Conservation (phyloP, 2,797 vertebrate genomes). For the Anomalospiza imberbis region DNA sequence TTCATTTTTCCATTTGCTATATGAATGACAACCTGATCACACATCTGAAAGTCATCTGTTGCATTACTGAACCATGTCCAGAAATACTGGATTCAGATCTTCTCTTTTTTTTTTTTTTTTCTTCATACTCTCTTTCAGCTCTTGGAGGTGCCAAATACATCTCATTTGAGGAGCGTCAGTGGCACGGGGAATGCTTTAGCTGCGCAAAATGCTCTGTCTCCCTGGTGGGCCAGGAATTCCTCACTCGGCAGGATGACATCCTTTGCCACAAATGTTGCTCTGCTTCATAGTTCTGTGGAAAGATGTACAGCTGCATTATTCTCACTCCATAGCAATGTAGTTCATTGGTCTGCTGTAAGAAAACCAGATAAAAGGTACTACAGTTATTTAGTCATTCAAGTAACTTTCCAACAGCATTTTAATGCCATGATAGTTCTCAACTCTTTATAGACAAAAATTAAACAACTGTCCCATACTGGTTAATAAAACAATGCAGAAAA, state of each 20-base stretch:
- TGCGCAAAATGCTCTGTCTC: slow-evolving; percentile 85
- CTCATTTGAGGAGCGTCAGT: slow-evolving; percentile 93
- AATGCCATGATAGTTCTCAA: neutral
- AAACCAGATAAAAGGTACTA: neutral
- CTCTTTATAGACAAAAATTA: neutral
- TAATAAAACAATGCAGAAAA: neutral
- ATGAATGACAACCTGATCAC: neutral
- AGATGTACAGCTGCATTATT: neutral
- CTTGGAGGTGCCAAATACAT: slow-evolving; percentile 88
- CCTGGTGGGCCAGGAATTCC: slow-evolving; percentile 88
- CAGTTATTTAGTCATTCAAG: neutral
- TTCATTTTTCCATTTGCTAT: neutral
- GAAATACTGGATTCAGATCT: neutral
- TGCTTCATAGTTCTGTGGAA: slow-evolving; percentile 71
- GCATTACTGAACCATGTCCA: neutral
- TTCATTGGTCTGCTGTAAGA: neutral
- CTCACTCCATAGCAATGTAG: neutral
- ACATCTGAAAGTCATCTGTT: neutral
- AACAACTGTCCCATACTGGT: neutral
- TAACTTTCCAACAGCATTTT: neutral
- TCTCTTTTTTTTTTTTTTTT: neutral
- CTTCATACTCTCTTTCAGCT: slow-evolving; percentile 74
- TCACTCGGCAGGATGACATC: slow-evolving; percentile 83
- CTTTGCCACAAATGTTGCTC: slow-evolving; percentile 88
- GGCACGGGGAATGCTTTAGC: slow-evolving; percentile 94